Conservation (phyloP, 1,140 invertebrate species). For the Oncopodura yosiiana region DNA sequence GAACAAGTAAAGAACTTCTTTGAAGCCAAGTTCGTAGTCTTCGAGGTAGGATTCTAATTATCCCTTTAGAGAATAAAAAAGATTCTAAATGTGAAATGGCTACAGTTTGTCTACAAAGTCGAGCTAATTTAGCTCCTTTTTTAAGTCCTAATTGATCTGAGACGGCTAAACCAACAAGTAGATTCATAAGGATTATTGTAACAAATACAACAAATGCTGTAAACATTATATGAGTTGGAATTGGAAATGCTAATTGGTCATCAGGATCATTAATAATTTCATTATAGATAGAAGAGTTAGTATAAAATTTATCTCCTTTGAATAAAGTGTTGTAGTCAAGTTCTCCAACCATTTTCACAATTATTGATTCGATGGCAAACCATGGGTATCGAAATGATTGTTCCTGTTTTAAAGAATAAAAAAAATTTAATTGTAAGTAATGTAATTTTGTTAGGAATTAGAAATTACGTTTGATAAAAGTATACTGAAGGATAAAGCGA, state of each 20-base stretch:
- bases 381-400: background rate
- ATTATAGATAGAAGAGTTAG: too few species aligned
- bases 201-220: conserved; percentile 63
- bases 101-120: conserved; percentile 64
- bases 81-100: conserved; percentile 65
- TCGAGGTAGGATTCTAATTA: conserved; percentile 51
- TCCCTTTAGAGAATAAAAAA: conserved; percentile 62
- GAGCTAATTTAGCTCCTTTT: conserved; percentile 63
- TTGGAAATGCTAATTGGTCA: conserved; percentile 45
- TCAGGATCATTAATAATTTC: conserved; percentile 37
- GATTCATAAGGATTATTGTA: conserved; percentile 70
- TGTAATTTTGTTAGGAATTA: too few species aligned
- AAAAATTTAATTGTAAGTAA: too few species aligned
- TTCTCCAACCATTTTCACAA: conserved; percentile 80
- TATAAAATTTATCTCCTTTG: conserved; percentile 49
- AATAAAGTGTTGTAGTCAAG: conserved; percentile 74
- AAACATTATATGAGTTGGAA: conserved; percentile 58
- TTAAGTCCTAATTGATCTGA: too few species aligned
- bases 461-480: conserved; percentile 56
- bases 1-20: conserved; percentile 56
- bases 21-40: conserved; percentile 53
- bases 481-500: conserved; percentile 62
- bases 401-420: background rate
- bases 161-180: conserved; percentile 67
- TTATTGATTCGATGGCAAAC: conserved; percentile 54